Evolutionary conservation across 2,113 vertebrate genomes (phyloP).

Genomic region (Eclectus roratus): DNA sequence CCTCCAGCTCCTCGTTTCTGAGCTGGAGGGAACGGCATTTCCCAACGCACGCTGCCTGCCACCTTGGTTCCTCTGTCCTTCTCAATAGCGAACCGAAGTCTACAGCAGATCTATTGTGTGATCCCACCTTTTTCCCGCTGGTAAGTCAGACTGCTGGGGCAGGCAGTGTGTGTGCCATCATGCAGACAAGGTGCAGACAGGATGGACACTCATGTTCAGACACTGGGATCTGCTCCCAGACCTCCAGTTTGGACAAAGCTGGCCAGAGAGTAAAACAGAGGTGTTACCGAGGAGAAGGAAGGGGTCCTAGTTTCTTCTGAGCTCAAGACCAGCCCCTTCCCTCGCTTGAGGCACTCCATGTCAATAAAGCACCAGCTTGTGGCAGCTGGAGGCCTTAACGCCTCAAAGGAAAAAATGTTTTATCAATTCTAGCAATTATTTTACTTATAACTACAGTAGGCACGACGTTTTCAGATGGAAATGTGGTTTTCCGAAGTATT

Average conservation of each 20-base stretch:
- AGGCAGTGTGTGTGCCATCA: rapidly evolving
- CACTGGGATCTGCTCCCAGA: not conserved
- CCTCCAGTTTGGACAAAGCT: not conserved
- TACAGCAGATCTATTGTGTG: rapidly evolving
- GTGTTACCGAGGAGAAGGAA: rapidly evolving
- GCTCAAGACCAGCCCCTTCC: not conserved
- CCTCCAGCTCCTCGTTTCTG: not conserved
- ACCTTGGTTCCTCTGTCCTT: too few relatives aligned
- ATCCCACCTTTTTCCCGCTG: too few relatives aligned
- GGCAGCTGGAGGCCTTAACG: not conserved
- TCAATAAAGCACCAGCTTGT: rapidly evolving
- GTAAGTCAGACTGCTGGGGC: not conserved
- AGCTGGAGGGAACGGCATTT: rapidly evolving
- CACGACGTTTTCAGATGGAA: not conserved
- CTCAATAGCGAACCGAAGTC: rapidly evolving
- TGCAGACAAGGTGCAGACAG: rapidly evolving
- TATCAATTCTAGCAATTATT: rapidly evolving
- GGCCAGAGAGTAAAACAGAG: too few relatives aligned
- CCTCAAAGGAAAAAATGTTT: rapidly evolving
- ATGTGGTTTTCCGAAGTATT: rapidly evolving
- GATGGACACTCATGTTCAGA: rapidly evolving
- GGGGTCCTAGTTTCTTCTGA: rapidly evolving
- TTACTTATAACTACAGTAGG: rapidly evolving
- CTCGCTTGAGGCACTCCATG: rapidly evolving
- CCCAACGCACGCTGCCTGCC: not conserved